A percentile compares a stretch with the other conserved stretches of the same genome.
These are phyloP conservation scores for Molanna angustata DNA, from an alignment of 2,888 invertebrate genomes.

Conservation along the genomic window DNA sequence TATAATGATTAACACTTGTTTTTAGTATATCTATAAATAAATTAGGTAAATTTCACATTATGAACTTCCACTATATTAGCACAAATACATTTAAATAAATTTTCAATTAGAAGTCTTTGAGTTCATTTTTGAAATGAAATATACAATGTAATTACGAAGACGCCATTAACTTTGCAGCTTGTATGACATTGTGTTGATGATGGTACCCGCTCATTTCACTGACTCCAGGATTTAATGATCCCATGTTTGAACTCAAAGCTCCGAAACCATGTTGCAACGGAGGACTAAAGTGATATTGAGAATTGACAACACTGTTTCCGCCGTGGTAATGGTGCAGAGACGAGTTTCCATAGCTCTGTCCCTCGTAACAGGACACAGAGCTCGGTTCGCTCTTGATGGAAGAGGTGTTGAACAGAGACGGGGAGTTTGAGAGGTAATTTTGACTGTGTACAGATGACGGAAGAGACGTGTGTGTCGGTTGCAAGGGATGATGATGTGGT, in stretches of 20 bases:
- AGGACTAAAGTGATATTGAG: slow-evolving; percentile 27
- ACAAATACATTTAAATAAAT: too few relatives aligned
- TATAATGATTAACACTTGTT: too few relatives aligned
- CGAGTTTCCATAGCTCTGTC: slow-evolving; percentile 44
- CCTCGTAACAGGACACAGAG: slow-evolving; percentile 38
- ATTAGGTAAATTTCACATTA: too few relatives aligned
- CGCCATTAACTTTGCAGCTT: slow-evolving; percentile 80
- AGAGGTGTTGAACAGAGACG: slow-evolving; percentile 37
- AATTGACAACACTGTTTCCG: slow-evolving; percentile 38
- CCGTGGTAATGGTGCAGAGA: slow-evolving; percentile 58
- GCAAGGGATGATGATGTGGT: slow-evolving; percentile 34
- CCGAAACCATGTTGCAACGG: slow-evolving; percentile 42
- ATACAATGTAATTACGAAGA: too few relatives aligned
- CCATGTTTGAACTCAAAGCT: slow-evolving; percentile 39
- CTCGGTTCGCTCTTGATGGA: slow-evolving; percentile 39
- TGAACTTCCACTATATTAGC: too few relatives aligned
- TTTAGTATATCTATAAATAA: too few relatives aligned
- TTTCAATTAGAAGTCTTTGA: too few relatives aligned
- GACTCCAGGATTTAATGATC: slow-evolving; percentile 40
- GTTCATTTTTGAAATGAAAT: too few relatives aligned
- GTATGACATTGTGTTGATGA: slow-evolving; percentile 82
- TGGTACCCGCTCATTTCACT: slow-evolving; percentile 72
- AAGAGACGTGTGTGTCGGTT: slow-evolving; percentile 31
- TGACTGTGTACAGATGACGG: slow-evolving; percentile 39
- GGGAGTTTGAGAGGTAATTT: slow-evolving; percentile 44